Evolutionary conservation across 2,888 invertebrate species (phyloP), one percentile per base, ranked within the genome.

Genomic region (Andrena minutula): DNA sequence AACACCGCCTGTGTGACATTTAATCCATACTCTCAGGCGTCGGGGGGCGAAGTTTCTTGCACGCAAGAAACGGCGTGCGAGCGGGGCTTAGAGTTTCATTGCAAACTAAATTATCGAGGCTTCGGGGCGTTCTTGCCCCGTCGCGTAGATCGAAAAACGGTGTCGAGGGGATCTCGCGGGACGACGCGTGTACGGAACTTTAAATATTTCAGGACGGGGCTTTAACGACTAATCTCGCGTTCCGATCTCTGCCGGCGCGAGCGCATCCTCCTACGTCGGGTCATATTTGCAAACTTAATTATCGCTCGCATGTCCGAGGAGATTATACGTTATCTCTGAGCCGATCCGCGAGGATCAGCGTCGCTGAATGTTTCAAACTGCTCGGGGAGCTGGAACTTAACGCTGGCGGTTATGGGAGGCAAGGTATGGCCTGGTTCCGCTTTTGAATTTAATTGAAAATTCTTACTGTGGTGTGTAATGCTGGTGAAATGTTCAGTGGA

Each of bases 221-320:
- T 61, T 47, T 20, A 49, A 56, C 66, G 79, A 35, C 72, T 68
- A 79, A 80, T 80, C 80, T 79, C 49, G 26, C 47, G 26, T 26
- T 10, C 61, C 30, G 70, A 72, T 72, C 80, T 78, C 28, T 41
- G 63, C 56, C 41, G 35, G 64, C 64, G 63, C 56, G 68, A 69
- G 41, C 63, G 41, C 63, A 51, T 63, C 41, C 65, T 68, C 41
- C 75, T n/a, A 12, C 6, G 23, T 16, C 32, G 20, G 41, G 53
- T 61, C 80, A 56, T 80, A 79, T 79, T 80, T 79, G 80, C 80
- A 56, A 79, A 79, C 65, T 79, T 80, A 79, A 80, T 80, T 80
- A 79, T 68, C 51, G 64, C 47, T 10, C 28, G 32, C 35, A 8
- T 71, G 61, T 72, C 61, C 35, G 8, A 12, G 26, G 51, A 28